These are phyloP conservation scores for Epizoanthus illoricatus DNA, from an alignment of 92 coral and sea anemone species.

Conservation along the genomic window DNA sequence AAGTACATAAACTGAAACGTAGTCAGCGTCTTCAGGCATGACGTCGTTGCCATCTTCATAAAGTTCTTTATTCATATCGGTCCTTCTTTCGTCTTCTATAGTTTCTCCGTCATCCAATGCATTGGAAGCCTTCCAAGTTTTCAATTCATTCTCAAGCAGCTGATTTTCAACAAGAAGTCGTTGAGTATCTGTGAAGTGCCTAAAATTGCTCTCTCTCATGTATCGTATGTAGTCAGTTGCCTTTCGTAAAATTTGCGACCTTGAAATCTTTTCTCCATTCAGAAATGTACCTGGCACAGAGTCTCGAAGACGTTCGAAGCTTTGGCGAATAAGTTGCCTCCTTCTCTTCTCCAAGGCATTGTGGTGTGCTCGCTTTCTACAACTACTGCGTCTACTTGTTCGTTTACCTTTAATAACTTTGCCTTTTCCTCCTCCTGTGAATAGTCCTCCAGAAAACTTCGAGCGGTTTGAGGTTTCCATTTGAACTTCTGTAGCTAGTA, in stretches of 20 bases:
- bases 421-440: background rate
- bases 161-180: constrained; percentile 31
- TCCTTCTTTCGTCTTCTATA: background rate
- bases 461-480: constrained; percentile 14
- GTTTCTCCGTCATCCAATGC: background rate
- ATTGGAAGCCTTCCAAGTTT: background rate
- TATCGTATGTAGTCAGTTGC: constrained; percentile 28
- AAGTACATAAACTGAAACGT: background rate
- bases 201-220: constrained; percentile 8
- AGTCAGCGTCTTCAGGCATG: background rate
- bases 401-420: constrained; percentile 18
- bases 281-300: constrained; percentile 25
- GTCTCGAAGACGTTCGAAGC: constrained; percentile 23
- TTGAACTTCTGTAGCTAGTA: background rate
- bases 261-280: constrained; percentile 13
- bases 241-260: constrained; percentile 25
- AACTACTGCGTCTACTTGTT: background rate
- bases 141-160: constrained; percentile 30
- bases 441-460: background rate
- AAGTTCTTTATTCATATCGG: background rate
- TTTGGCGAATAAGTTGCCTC: constrained; percentile 34
- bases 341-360: constrained; percentile 34
- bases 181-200: constrained; percentile 15
- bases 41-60: background rate
- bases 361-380: constrained; percentile 28